Evolutionary conservation across 2,888 invertebrate species (phyloP), one percentile per base, ranked within the genome.

Genomic region (Callimorpha dominula): DNA sequence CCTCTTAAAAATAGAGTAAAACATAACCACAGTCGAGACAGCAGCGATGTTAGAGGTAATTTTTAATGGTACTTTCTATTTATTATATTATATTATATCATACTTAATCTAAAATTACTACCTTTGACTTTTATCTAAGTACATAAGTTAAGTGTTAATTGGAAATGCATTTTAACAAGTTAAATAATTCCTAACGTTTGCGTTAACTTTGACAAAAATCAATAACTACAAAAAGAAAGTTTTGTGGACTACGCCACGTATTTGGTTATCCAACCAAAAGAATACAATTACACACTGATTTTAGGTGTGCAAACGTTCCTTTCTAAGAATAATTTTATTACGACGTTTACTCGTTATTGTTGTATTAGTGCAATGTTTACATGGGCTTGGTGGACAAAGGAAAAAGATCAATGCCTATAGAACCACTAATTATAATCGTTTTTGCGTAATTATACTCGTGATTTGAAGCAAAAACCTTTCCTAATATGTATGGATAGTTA

Each of bases 1-100:
- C 93, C 93, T 12, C 81, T 85, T 75, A 94, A 89, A 85, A 88
- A 86, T 78, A 93, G 87, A 87, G 76, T 80, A 40, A 92, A 89
- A 82, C 67, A 72, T 65, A 69, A 69, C 65, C 50, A 67, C 46
- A 78, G 83, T 81, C 74, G 74, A 76, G 78, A 89, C 72, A 71
- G 79, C 79, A 80, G 75, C 68, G 64, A 76, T 74, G 76, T 70
- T 65, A 78, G 52, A 82, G 84, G 83, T 84, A 78, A 74, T 68
- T 65, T 54, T 46, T 15, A 0, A 15, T n/a, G 52, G 43, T 42
- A 76, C 75, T 81, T 81, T 76, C 70, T 77, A 75, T 72, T 60
- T 63, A n/a, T 64, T 0, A 65, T n/a, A 46, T 49, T n/a, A 43
- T 17, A 0, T 17, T 66, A 42, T 49, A 72, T 50, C 60, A 63